phyloP scores from a whole-genome alignment of 2,888 invertebrate species.

The Calliphora vomitoria region DNA sequence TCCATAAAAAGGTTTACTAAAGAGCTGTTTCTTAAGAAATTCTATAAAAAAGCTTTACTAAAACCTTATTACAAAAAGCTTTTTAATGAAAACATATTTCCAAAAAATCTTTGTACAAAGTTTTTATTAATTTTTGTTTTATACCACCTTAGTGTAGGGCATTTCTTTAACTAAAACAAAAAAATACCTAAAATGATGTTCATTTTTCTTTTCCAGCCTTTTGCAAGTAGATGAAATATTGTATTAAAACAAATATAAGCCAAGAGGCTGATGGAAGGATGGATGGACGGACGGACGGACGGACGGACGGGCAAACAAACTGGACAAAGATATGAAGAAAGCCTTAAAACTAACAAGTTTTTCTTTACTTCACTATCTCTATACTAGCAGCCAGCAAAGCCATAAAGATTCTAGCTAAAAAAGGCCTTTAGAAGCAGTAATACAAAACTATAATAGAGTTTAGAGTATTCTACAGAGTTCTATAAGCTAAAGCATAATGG shows the following conservation, averaged over 20 bases:
- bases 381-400: conserved; percentile 18
- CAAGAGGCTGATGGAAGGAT: conserved; percentile 63
- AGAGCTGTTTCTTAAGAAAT: no score
- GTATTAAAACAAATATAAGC: conserved; percentile 72
- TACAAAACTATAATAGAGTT: conserved; percentile 36
- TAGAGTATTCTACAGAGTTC: not conserved
- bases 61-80: no score
- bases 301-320: conserved; percentile 24
- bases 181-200: conserved; percentile 61
- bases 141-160: conserved; percentile 17
- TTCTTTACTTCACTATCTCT: conserved; percentile 14
- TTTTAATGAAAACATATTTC: no score
- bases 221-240: conserved; percentile 64
- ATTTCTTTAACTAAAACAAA: not conserved
- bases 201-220: conserved; percentile 62
- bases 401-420: conserved; percentile 42
- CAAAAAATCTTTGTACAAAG: not conserved
- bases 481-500: no score
- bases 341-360: conserved; percentile 64
- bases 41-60: no score
- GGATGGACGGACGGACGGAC: conserved; percentile 20
- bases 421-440: conserved; percentile 46
- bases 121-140: not conserved
- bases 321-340: conserved; percentile 56
- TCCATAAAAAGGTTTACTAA: no score